Percentiles rank a stretch among this genome's conserved stretches.
phyloP scores from a whole-genome alignment of 2,888 invertebrate genomes.

The Abscondita cerata region DNA sequence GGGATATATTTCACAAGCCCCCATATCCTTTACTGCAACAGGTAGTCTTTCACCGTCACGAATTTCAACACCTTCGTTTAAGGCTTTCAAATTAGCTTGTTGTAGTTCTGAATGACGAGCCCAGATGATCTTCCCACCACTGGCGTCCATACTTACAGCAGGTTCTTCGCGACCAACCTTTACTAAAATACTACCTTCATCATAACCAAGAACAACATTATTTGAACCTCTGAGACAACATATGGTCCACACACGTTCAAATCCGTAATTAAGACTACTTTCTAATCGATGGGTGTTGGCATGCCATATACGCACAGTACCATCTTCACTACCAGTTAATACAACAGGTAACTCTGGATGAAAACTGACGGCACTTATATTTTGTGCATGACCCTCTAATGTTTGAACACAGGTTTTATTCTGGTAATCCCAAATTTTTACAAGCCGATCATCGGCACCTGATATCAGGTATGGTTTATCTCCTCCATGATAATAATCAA shows the following conservation, averaged over 20 bases:
- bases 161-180: constrained; percentile 99
- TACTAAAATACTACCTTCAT: constrained; percentile 95
- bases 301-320: constrained; percentile 98
- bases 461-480: constrained; percentile 99
- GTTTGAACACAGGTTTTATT: constrained; percentile 99
- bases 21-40: constrained; percentile 97
- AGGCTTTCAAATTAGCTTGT: constrained; percentile 90
- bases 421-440: constrained; percentile 99
- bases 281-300: constrained; percentile 97
- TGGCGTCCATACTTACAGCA: constrained; percentile 98
- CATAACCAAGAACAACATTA: constrained; percentile 97
- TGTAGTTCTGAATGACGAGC: constrained; percentile 98
- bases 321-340: constrained; percentile 97
- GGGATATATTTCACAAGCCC: constrained; percentile 98
- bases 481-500: constrained; percentile 98
- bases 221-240: constrained; percentile 92
- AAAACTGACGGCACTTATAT: constrained; percentile 94
- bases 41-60: constrained; percentile 94
- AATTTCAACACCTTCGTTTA: constrained; percentile 78
- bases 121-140: constrained; percentile 99
- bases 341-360: constrained; percentile 98
- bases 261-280: constrained; percentile 95
- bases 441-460: constrained; percentile 96
- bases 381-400: constrained; percentile 95
- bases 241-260: constrained; percentile 98